Conservation (phyloP, 2,113 vertebrate genomes). For the Charina bottae region DNA sequence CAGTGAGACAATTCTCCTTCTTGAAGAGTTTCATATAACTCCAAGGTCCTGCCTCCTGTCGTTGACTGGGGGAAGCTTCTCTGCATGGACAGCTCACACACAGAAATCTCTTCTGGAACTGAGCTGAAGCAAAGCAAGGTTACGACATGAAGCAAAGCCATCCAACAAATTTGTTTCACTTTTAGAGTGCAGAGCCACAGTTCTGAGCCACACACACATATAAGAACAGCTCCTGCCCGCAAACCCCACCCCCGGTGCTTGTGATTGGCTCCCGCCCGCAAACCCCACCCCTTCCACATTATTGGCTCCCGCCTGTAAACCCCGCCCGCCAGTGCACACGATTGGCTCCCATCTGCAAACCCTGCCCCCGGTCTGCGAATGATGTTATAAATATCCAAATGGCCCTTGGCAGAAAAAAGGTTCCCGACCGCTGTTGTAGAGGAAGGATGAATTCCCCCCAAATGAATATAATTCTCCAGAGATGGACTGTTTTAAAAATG, state of each 20-base stretch:
- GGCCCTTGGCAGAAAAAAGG: too few relatives aligned
- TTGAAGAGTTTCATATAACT: not conserved
- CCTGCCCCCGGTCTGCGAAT: too few relatives aligned
- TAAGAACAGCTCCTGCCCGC: too few relatives aligned
- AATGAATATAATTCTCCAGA: conserved; percentile 36
- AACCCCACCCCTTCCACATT: too few relatives aligned
- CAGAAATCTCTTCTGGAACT: not conserved
- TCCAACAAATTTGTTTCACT: not conserved
- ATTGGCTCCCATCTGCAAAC: too few relatives aligned
- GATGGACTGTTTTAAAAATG: conserved; percentile 47
- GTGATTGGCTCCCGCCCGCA: too few relatives aligned
- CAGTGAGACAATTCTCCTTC: not conserved
- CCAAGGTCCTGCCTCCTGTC: not conserved
- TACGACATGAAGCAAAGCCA: not conserved
- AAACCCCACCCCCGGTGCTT: too few relatives aligned
- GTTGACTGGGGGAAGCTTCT: not conserved
- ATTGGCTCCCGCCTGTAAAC: too few relatives aligned
- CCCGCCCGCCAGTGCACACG: too few relatives aligned
- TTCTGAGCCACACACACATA: too few relatives aligned
- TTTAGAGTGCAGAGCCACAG: not conserved
- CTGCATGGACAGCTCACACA: not conserved
- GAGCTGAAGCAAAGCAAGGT: not conserved
- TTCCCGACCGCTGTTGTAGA: too few relatives aligned
- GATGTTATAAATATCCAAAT: too few relatives aligned
- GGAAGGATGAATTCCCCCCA: conserved; percentile 13